Evolutionary conservation across 2,888 invertebrate species (phyloP).

Genomic region (Tipula helvola): DNA sequence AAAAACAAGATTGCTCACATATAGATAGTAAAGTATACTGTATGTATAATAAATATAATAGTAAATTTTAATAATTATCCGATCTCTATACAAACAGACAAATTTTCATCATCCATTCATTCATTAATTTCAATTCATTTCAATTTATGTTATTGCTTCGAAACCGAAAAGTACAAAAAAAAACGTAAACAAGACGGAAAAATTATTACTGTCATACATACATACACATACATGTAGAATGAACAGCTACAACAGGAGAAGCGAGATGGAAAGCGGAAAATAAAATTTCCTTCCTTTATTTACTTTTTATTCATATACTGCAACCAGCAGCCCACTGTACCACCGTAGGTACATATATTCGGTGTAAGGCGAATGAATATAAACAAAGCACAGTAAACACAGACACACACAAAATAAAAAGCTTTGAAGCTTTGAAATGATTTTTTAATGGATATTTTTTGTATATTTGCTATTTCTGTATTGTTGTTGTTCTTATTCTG

Average conservation of each 20-base stretch:
- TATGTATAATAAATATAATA: neutral
- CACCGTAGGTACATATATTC: neutral
- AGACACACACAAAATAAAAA: neutral
- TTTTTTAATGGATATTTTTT: neutral
- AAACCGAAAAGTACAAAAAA: neutral
- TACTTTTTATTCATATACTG: neutral
- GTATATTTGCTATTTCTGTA: neutral
- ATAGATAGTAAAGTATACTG: neutral
- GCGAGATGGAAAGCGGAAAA: neutral
- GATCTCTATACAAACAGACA: neutral
- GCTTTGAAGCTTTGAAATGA: neutral
- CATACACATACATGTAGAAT: neutral
- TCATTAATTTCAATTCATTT: conserved; percentile 4
- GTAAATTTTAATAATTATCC: neutral
- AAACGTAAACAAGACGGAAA: neutral
- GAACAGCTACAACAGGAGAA: neutral
- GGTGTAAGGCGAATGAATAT: neutral
- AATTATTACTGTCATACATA: neutral
- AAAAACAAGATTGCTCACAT: neutral
- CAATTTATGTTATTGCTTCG: conserved; percentile 4
- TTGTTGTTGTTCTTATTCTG: neutral
- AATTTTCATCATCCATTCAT: neutral
- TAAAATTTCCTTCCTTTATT: neutral
- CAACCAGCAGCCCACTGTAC: neutral
- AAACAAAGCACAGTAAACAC: neutral